Conservation (phyloP, 1,140 invertebrate species). For the Drosophila tropicalis region DNA sequence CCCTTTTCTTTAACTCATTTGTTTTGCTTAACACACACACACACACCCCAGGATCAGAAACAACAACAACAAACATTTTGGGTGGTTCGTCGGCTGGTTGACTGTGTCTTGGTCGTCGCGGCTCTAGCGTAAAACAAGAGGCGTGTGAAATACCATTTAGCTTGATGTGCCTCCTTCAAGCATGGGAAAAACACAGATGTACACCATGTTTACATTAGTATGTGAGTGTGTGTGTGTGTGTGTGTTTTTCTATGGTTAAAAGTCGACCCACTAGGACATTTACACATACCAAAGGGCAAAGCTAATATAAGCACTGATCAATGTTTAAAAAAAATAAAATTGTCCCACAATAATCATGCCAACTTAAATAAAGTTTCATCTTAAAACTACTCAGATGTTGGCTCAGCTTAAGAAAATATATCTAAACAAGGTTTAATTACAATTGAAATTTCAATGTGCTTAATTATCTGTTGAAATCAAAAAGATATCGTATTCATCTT, state of each 20-base stretch:
- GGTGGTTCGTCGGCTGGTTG: neutral
- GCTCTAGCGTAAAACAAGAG: slow-evolving; percentile 57
- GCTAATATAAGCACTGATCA: too few relatives aligned
- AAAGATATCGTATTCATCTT: too few relatives aligned
- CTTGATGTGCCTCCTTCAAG: slow-evolving; percentile 37
- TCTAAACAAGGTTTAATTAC: too few relatives aligned
- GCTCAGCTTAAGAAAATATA: too few relatives aligned
- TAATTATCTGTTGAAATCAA: too few relatives aligned
- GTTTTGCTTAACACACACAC: slow-evolving; percentile 67
- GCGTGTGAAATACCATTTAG: slow-evolving; percentile 74
- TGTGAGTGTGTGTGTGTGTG: neutral
- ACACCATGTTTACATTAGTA: neutral
- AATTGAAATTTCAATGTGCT: too few relatives aligned
- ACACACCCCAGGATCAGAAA: slow-evolving; percentile 16
- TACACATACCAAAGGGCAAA: neutral
- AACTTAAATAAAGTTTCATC: too few relatives aligned
- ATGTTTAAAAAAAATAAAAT: too few relatives aligned
- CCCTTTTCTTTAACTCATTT: slow-evolving; percentile 74
- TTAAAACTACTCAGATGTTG: too few relatives aligned
- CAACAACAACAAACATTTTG: slow-evolving; percentile 23
- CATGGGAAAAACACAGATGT: slow-evolving; percentile 12
- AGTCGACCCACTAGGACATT: slow-evolving; percentile 6
- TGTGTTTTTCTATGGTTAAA: neutral
- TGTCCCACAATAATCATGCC: too few relatives aligned
- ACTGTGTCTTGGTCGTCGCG: neutral